Base-by-base conservation (phyloP, 1,140 invertebrate genomes). In the Macrobrachium rosenbergii region DNA sequence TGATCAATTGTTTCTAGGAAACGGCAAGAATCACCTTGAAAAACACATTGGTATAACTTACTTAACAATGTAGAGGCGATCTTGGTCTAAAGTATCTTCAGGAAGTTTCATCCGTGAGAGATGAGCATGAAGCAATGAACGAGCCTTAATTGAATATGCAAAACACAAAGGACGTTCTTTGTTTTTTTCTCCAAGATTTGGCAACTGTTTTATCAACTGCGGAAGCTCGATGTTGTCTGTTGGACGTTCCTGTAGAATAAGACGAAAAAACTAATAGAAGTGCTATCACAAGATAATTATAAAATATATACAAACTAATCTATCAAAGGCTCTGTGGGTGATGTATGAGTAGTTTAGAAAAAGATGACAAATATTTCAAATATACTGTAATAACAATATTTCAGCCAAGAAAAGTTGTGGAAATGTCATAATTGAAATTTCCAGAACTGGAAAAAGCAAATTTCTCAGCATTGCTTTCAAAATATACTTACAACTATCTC, bases 151-250 rank as follows among this genome's bases (percentile, higher is more conserved):
- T 91, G 97, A 98, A 93, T 99, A 99, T n/a, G 95, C 93, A 88
- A 96, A 95, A 92, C 97, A 98, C 23, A 99, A 93, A 0, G 98
- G 98, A 77, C 95, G 93, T 92, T 99, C 98, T 91, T 97, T 97
- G 92, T 99, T 99, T 91, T 99, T 99, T 91, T 99, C 98, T 82
- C 95, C 95, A 10, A 99, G 92, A 92, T 99, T 97, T 14, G 95
- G 95, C 64, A 99, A 92, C 90, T 97, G 96, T 89, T 96, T 97
- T 67, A 99, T 96, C 59, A 99, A 93, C 95, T 98, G 92, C 88
- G 98, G 97, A 87, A 99, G 95, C 94, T 99, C 98, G 91, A 96
- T 95, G 93, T 98, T 98, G 92, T 99, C 99, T 75, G 96, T 96
- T 88, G 97, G 95, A 90, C 98, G 94, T 92, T 99, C 98, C 82